Base-by-base conservation (phyloP, 2,797 vertebrate genomes). In the Lacerta agilis region DNA sequence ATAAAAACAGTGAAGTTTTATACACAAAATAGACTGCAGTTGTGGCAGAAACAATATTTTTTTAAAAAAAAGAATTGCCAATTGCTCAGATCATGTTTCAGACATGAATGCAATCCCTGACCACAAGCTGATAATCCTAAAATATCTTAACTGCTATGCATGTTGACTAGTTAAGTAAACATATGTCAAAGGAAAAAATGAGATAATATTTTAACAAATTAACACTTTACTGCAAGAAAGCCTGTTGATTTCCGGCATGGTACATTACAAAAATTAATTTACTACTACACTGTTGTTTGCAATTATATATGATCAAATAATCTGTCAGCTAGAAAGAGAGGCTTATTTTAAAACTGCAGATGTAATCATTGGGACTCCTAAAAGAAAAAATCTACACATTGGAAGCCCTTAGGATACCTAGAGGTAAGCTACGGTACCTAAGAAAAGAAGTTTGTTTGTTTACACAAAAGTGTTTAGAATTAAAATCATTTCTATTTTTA, bases 71-170 rank as follows among this genome's bases (percentile, higher is more conserved):
- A 3, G 10, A 3, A 33, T 77, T 66, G 90, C 73, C 64, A 0
- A 7, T 81, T 29, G 38, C 75, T 90, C 83, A 79, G 76, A 90
- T 84, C 1, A 86, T 86, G 15, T 55, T 93, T 87, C 36, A 90
- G 90, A 92, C 86, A 84, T 55, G 81, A 27, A 3, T 15, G 45
- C 25, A 23, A 91, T 77, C 38, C 76, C 81, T 69, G 29, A 67
- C 83, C 64, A 33, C 25, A 49, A 92, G 81, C 15, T 88, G 69
- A 64, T 88, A 93, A 88, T 90, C 89, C 45, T 89, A 77, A 92
- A 93, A 93, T 69, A 94, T 75, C 73, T 90, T 86, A 84, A 81
- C 55, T 83, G 90, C 86, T 91, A 75, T 88, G 77, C 0, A 2
- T 2, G 38, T 3, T 38, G n/a, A 86, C 79, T 36, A 89, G 67